Evolutionary conservation across 2,888 invertebrate species (phyloP), one percentile per base, ranked within the genome.

Genomic region (Chrysomela aeneicollis): DNA sequence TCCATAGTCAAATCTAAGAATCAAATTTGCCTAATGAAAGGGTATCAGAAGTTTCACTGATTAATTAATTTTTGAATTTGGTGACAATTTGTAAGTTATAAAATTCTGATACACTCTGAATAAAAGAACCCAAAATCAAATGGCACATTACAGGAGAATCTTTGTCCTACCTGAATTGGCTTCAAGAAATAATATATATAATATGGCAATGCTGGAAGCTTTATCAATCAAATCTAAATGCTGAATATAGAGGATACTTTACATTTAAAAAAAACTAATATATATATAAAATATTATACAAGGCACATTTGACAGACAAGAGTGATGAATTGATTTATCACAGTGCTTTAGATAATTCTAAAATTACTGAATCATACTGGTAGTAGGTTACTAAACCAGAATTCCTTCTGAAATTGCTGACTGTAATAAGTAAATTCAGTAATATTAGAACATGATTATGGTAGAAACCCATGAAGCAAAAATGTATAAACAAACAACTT

Each of bases 141-240:
- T 62, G 62, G 62, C 62, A 51, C 57, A 57, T 35, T 57, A 57
- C 5, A 50, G 21, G 30, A 50, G 30, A 50, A 51, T 62, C 62
- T 55, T 61, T 62, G 62, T 57, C 50, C 57, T 57, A 52, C 22
- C 37, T 17, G 37, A 22, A 60, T 53, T 46, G 30, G 47, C 21
- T 54, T 47, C 30, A 26, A 4, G 18, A 52, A 10, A 15, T 42
- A 42, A 42, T 4, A 42, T 15, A 10, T n/a, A 42, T 42, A 3
- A 9, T 42, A 15, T 4, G 12, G 2, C 15, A 42, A 15, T 42
- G 12, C 6, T 6, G 12, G 12, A 35, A 35, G 6, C 9, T 35
- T 35, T 10, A 35, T 6, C 9, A 35, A 35, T 35, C 2, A 10
- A 35, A 26, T 26, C 6, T 26, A 6, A 26, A 26, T 5, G 26